Conservation (phyloP, 2,113 vertebrate species). For the Sceloporus undulatus region DNA sequence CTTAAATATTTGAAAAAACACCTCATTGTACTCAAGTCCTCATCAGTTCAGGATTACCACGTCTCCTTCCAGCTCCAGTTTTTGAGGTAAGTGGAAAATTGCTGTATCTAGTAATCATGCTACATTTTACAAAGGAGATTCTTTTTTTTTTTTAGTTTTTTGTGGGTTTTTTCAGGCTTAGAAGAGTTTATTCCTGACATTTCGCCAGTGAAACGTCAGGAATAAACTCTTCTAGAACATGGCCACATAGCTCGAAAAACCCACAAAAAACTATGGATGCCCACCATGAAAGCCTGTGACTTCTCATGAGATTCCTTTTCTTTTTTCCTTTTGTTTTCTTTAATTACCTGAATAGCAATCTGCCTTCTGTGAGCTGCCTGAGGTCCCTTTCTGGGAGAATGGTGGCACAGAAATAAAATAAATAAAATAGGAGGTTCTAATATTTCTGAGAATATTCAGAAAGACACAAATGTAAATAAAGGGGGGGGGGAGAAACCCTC, state of each 20-base stretch:
- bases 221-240: too few species aligned
- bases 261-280: too few species aligned
- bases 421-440: neutral
- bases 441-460: constrained; percentile 6
- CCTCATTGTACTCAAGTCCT: constrained; percentile 48
- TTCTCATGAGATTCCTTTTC: neutral
- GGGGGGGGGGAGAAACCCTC: neutral
- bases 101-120: constrained; percentile 51
- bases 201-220: too few species aligned
- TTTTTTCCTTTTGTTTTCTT: constrained; percentile 6
- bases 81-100: constrained; percentile 31
- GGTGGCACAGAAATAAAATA: too few species aligned
- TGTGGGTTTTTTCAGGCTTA: too few species aligned
- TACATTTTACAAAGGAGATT: constrained; percentile 46
- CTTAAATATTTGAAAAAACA: constrained; percentile 63
- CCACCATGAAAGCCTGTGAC: too few species aligned
- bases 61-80: constrained; percentile 54
- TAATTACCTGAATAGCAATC: constrained; percentile 26
- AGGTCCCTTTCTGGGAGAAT: too few species aligned
- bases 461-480: neutral
- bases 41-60: constrained; percentile 51
- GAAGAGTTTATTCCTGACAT: too few species aligned
- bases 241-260: too few species aligned
- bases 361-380: constrained; percentile 41
- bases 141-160: constrained; percentile 16